Conservation (phyloP, 1,140 invertebrate genomes). For the Platyura marginata region DNA sequence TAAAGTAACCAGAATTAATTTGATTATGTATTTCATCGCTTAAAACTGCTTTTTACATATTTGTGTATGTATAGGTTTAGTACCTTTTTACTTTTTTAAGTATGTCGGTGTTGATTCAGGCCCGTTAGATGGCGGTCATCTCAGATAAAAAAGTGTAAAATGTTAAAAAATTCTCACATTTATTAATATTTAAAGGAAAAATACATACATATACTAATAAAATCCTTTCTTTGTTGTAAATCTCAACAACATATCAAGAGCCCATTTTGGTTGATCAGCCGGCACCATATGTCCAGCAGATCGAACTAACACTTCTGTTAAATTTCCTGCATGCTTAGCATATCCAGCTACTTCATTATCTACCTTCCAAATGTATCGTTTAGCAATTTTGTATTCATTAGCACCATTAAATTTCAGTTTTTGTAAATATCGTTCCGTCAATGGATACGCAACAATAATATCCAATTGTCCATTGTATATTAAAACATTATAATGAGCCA, state of each 20-base stretch:
- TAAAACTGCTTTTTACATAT: too few species aligned
- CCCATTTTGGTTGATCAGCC: conserved; percentile 59
- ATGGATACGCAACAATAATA: conserved; percentile 63
- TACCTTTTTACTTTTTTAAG: too few species aligned
- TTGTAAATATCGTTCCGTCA: conserved; percentile 52
- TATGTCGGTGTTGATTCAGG: too few species aligned
- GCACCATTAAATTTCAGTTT: conserved; percentile 46
- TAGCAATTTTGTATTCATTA: conserved; percentile 40
- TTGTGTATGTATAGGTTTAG: too few species aligned
- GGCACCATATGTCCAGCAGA: conserved; percentile 76
- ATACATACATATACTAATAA: conserved; percentile 4
- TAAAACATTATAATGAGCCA: conserved; percentile 43
- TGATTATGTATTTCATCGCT: too few species aligned
- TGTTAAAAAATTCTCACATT: too few species aligned
- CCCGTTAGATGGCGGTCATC: too few species aligned
- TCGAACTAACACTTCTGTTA: conserved; percentile 62
- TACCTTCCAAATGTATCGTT: conserved; percentile 46
- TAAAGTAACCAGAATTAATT: too few species aligned
- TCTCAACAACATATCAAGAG: conserved; percentile 53
- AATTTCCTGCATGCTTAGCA: conserved; percentile 45
- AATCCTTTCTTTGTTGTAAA: conserved; percentile 45
- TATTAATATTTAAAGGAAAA: too few species aligned
- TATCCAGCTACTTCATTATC: conserved; percentile 57
- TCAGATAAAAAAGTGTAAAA: too few species aligned
- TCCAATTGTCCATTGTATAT: conserved; percentile 73